Conservation (phyloP, 2,113 vertebrate genomes). For the Callionymus lyra region DNA sequence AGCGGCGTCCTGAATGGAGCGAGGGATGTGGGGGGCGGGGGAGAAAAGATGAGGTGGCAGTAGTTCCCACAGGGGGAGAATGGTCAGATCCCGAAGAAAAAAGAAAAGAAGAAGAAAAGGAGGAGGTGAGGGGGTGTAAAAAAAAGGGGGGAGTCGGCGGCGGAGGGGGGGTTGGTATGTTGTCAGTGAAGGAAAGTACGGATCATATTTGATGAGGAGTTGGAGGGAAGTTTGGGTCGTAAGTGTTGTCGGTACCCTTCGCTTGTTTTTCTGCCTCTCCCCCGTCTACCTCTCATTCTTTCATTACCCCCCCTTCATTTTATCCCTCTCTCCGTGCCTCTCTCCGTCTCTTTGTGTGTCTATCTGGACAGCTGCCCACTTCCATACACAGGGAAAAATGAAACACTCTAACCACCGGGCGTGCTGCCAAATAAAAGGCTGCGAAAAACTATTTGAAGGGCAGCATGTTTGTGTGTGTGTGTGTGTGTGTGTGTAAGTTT, state of each 20-base stretch:
- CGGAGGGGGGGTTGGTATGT: constrained; percentile 55
- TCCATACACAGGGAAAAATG: constrained; percentile 78
- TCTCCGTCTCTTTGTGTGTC: constrained; percentile 60
- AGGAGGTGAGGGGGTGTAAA: constrained; percentile 31
- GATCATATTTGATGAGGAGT: constrained; percentile 67
- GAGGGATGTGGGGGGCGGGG: constrained; percentile 48
- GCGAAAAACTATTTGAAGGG: constrained; percentile 68
- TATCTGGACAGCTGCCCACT: constrained; percentile 96
- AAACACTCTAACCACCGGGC: constrained; percentile 74
- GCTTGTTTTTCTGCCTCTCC: constrained; percentile 50
- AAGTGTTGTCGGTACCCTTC: constrained; percentile 56
- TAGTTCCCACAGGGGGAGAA: constrained; percentile 75
- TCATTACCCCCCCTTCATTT: constrained; percentile 27
- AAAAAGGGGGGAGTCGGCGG: constrained; percentile 8
- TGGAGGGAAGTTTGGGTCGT: constrained; percentile 58
- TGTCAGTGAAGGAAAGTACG: constrained; percentile 34
- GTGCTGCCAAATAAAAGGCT: constrained; percentile 71
- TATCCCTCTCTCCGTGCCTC: constrained; percentile 19
- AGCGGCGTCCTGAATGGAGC: constrained; percentile 73
- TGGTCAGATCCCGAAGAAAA: constrained; percentile 66
- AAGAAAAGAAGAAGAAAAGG: constrained; percentile 50
- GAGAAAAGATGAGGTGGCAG: constrained; percentile 21
- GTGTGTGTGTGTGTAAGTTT: constrained; percentile 29
- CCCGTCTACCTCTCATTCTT: constrained; percentile 44
- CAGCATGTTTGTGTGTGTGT: constrained; percentile 52